phyloP scores from a whole-genome alignment of 2,888 invertebrate species.

The Amphipyra tragopoginis region DNA sequence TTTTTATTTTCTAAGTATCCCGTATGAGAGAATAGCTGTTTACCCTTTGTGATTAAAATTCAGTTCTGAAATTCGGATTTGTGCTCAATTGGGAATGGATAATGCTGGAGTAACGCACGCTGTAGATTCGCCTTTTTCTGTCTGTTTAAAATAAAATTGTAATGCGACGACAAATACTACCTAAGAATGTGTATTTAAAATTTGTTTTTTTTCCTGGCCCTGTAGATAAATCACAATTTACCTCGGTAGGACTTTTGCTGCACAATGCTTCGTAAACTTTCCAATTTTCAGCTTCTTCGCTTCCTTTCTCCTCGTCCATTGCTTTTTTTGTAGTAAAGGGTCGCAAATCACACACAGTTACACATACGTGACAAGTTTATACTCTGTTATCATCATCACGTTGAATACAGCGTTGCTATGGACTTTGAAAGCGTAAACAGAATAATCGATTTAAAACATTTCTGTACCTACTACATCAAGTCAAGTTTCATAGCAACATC shows the following conservation, averaged over 20 bases:
- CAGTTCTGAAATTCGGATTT: no score
- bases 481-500: no score
- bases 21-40: no score
- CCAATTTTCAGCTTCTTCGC: conserved; percentile 92
- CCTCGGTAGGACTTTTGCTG: conserved; percentile 89
- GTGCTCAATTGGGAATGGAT: no score
- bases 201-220: no score
- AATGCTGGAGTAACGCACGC: no score
- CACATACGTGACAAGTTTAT: conserved; percentile 10
- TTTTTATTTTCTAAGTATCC: no score
- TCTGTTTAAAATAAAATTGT: no score
- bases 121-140: no score
- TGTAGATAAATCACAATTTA: conserved; percentile 56
- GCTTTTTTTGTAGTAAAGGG: conserved; percentile 10
- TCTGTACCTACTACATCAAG: not conserved
- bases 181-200: no score
- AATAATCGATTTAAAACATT: conserved; percentile 59
- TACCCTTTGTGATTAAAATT: no score
- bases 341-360: conserved; percentile 4
- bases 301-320: conserved; percentile 83
- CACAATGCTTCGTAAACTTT: conserved; percentile 93
- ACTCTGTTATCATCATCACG: conserved; percentile 1
- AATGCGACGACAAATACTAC: no score
- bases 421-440: conserved; percentile 62
- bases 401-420: conserved; percentile 64